These are phyloP conservation scores for Parauchenoglanis punctatus DNA, from an alignment of 2,797 vertebrate species.

Conservation along the genomic window DNA sequence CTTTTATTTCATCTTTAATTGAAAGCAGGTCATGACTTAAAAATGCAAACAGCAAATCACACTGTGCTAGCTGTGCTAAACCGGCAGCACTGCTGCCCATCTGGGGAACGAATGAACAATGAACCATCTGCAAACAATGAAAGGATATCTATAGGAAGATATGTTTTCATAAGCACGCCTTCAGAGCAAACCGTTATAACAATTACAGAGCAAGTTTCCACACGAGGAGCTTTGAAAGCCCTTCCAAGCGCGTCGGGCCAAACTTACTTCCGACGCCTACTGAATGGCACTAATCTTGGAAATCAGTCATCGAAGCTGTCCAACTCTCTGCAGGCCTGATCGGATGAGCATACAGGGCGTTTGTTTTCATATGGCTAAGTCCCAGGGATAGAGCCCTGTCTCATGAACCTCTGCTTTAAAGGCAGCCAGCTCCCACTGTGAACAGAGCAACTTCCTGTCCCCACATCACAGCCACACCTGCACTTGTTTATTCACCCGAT, in stretches of 20 bases:
- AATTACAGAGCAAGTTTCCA: conserved; percentile 65
- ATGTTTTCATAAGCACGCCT: conserved; percentile 49
- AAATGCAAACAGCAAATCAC: background rate
- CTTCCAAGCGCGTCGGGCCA: conserved; percentile 49
- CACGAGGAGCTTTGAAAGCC: conserved; percentile 62
- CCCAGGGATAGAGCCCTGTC: conserved; percentile 41
- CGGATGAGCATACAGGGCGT: conserved; percentile 53
- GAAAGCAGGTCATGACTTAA: conserved; percentile 4
- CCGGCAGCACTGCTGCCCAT: background rate
- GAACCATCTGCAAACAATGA: conserved; percentile 15
- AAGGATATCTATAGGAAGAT: conserved; percentile 28
- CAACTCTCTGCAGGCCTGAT: conserved; percentile 37
- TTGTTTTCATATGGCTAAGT: conserved; percentile 69
- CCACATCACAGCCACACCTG: conserved; percentile 64
- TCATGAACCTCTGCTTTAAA: conserved; percentile 47
- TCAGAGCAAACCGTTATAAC: conserved; percentile 51
- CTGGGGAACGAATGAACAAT: background rate
- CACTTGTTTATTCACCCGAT: conserved; percentile 50
- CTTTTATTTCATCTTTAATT: conserved; percentile 17
- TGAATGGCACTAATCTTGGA: conserved; percentile 68
- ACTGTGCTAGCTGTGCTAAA: background rate
- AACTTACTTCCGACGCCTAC: conserved; percentile 64
- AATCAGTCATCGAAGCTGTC: conserved; percentile 50
- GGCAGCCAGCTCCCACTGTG: conserved; percentile 48
- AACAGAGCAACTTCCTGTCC: conserved; percentile 69